These are phyloP conservation scores for Diachasma alloeum DNA, from an alignment of 1,140 invertebrate species.

Conservation along the genomic window DNA sequence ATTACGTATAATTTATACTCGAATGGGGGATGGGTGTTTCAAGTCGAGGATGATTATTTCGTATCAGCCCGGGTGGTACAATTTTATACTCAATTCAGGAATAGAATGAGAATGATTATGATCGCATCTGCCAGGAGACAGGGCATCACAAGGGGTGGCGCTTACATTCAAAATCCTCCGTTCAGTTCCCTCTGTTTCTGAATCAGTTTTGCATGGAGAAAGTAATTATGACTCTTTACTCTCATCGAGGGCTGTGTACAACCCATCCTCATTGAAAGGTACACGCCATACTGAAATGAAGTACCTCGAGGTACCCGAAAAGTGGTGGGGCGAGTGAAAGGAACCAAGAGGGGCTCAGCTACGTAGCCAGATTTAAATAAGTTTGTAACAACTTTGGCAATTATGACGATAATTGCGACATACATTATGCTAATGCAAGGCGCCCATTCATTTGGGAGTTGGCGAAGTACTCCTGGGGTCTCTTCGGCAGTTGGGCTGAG, in stretches of 20 bases:
- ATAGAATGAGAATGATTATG: too few species aligned
- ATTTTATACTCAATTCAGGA: too few species aligned
- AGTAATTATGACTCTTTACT: background rate
- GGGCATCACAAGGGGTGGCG: too few species aligned
- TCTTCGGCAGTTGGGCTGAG: background rate
- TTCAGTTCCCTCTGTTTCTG: background rate
- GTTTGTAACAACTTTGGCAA: constrained; percentile 60
- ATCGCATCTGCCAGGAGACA: too few species aligned
- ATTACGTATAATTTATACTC: too few species aligned
- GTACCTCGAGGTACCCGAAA: background rate
- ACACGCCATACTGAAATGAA: background rate
- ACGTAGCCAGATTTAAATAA: constrained; percentile 56
- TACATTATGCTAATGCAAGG: constrained; percentile 59
- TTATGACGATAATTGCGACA: constrained; percentile 62
- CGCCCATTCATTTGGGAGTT: constrained; percentile 51
- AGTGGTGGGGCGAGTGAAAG: constrained; percentile 22
- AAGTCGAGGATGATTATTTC: too few species aligned
- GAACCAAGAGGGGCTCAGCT: constrained; percentile 3
- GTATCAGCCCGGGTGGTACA: too few species aligned
- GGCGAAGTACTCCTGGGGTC: constrained; percentile 39
- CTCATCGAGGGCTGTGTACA: background rate
- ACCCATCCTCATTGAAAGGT: background rate
- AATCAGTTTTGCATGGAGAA: background rate
- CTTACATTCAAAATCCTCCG: too few species aligned
- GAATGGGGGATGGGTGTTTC: too few species aligned